Conservation (phyloP, 2,797 vertebrate species). For the Cephalopachus bancanus region DNA sequence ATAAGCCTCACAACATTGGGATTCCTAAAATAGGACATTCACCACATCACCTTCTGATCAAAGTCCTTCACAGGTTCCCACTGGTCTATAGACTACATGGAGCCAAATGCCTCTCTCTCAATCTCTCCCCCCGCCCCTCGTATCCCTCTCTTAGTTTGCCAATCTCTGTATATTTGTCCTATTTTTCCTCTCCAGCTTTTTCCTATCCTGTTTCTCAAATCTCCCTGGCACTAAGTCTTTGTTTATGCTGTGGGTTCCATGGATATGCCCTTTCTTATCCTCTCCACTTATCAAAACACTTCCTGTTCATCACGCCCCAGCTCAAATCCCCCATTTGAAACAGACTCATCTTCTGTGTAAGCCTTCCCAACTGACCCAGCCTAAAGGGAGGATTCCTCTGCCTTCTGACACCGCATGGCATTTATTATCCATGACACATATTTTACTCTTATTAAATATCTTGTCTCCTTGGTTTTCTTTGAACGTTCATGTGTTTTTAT, state of each 20-base stretch:
- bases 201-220: neutral
- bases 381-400: neutral
- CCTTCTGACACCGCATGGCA: neutral
- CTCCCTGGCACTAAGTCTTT: neutral
- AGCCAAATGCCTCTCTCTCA: neutral
- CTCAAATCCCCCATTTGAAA: conserved; percentile 34
- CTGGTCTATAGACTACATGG: neutral
- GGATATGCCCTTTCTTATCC: neutral
- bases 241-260: neutral
- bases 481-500: conserved; percentile 17
- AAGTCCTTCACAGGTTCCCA: conserved; percentile 25
- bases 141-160: neutral
- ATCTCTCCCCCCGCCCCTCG: too few species aligned
- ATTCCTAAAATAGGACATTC: conserved; percentile 13
- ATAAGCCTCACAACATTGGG: neutral
- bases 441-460: neutral
- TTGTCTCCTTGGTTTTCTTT: conserved; percentile 44
- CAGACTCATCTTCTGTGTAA: neutral
- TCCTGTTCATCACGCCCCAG: neutral
- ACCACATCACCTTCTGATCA: neutral
- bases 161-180: neutral
- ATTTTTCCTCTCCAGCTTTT: neutral
- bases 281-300: neutral
- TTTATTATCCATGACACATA: conserved; percentile 5
- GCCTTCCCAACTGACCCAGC: neutral